Evolutionary conservation across 2,888 invertebrate species (phyloP).

Genomic region (Seira musarum): DNA sequence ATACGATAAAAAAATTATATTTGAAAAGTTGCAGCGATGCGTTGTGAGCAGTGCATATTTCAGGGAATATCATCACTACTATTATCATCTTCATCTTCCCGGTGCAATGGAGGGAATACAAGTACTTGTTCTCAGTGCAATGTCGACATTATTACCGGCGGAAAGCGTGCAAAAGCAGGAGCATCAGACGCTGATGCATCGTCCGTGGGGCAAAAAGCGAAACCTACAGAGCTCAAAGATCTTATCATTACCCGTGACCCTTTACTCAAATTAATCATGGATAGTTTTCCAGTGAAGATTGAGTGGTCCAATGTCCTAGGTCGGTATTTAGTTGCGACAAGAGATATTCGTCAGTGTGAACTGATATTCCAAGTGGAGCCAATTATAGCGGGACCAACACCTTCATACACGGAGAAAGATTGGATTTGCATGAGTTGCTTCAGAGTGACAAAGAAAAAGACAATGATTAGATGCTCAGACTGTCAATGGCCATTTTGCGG

Average conservation of each 20-base stretch:
- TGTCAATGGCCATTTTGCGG: constrained; percentile 53
- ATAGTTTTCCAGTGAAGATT: constrained; percentile 40
- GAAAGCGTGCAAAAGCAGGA: no score
- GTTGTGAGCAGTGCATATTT: constrained; percentile 21
- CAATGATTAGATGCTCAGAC: constrained; percentile 38
- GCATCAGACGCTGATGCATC: no score
- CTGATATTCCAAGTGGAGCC: constrained; percentile 42
- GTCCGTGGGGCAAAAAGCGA: no score
- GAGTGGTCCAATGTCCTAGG: constrained; percentile 33
- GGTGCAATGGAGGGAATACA: no score
- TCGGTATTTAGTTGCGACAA: constrained; percentile 48
- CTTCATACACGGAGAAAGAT: constrained; percentile 42
- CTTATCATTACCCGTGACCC: constrained; percentile 8
- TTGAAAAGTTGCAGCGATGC: constrained; percentile 8
- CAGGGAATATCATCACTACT: constrained; percentile 20
- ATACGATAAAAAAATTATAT: not conserved
- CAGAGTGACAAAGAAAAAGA: constrained; percentile 41
- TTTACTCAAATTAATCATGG: constrained; percentile 33
- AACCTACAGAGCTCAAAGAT: constrained; percentile 2
- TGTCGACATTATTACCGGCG: no score
- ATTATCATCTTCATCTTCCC: constrained; percentile 22
- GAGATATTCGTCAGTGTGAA: constrained; percentile 34
- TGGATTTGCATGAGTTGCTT: constrained; percentile 51
- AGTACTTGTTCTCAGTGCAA: no score
- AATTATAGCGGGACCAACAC: constrained; percentile 44